Conservation (phyloP, 2,797 vertebrate genomes). For the Hypotaenidia okinawae region DNA sequence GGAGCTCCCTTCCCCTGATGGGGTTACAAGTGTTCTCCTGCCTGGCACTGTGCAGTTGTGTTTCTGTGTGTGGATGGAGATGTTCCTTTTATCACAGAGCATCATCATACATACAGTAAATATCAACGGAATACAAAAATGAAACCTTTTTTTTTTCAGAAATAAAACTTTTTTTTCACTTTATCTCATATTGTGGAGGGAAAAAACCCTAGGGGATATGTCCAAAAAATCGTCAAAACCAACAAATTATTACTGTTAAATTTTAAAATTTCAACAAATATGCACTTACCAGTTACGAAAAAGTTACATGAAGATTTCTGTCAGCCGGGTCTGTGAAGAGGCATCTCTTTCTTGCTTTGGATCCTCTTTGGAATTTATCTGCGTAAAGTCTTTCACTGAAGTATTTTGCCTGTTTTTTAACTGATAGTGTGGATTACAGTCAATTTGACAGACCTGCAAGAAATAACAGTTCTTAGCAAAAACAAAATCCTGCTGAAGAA, state of each 20-base stretch:
- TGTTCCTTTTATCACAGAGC: not conserved
- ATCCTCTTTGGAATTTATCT: not conserved
- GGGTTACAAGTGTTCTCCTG: not conserved
- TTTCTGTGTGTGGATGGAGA: not conserved
- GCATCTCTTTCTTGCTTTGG: not conserved
- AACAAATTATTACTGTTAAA: not conserved
- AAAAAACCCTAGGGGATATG: not conserved
- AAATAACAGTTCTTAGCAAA: not conserved
- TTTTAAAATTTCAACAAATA: not conserved
- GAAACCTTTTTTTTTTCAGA: too few species aligned
- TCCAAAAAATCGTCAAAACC: not conserved
- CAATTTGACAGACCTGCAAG: not conserved
- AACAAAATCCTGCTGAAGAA: not conserved
- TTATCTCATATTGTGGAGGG: too few species aligned
- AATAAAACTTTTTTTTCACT: not conserved
- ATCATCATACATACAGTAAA: not conserved
- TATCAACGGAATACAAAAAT: not conserved
- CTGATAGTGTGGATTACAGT: not conserved
- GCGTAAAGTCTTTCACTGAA: not conserved
- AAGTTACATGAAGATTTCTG: not conserved
- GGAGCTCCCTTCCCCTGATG: not conserved
- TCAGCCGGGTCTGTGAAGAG: not conserved
- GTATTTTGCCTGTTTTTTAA: not conserved
- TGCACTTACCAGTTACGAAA: not conserved
- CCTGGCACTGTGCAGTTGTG: not conserved